A percentile compares a stretch with the other conserved stretches of the same genome.
Evolutionary conservation across 2,797 vertebrate genomes (phyloP).

Genomic region (Tinamus major): DNA sequence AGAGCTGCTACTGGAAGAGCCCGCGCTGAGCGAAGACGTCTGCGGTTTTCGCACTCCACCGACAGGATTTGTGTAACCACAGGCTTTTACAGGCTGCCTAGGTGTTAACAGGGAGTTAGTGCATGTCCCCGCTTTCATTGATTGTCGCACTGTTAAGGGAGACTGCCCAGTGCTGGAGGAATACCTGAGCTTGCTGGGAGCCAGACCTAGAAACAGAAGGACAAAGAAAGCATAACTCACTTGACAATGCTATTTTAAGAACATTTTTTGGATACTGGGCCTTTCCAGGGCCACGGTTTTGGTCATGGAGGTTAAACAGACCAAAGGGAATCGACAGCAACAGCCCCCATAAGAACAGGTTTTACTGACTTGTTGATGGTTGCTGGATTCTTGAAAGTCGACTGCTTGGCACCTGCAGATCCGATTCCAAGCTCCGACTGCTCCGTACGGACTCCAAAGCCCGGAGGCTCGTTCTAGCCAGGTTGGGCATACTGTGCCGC

Average conservation of each 20-base stretch:
- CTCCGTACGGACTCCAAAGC: conserved; percentile 89
- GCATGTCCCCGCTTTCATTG: conserved; percentile 84
- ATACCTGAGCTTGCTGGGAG: conserved; percentile 83
- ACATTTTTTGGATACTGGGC: accelerated
- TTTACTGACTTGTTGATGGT: conserved; percentile 83
- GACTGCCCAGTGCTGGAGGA: conserved; percentile 81
- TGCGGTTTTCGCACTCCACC: conserved; percentile 80
- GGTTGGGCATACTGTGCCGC: conserved; percentile 94
- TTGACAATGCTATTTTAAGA: accelerated
- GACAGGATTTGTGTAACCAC: conserved; percentile 72
- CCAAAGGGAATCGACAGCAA: neutral
- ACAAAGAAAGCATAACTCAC: neutral
- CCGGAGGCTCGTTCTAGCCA: conserved; percentile 90
- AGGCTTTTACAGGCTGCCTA: conserved; percentile 82
- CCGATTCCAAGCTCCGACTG: conserved; percentile 94
- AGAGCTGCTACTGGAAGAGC: conserved; percentile 72
- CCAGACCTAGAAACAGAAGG: conserved; percentile 73
- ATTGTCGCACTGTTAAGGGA: conserved; percentile 81
- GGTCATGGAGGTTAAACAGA: accelerated
- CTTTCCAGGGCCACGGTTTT: neutral
- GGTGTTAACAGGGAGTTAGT: conserved; percentile 77
- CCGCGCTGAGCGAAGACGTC: conserved; percentile 48
- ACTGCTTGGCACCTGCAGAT: conserved; percentile 91
- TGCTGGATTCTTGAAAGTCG: conserved; percentile 90
- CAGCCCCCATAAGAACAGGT: neutral